These are phyloP conservation scores for Cerastis leucographa DNA, from an alignment of 2,888 invertebrate genomes.

Conservation along the genomic window DNA sequence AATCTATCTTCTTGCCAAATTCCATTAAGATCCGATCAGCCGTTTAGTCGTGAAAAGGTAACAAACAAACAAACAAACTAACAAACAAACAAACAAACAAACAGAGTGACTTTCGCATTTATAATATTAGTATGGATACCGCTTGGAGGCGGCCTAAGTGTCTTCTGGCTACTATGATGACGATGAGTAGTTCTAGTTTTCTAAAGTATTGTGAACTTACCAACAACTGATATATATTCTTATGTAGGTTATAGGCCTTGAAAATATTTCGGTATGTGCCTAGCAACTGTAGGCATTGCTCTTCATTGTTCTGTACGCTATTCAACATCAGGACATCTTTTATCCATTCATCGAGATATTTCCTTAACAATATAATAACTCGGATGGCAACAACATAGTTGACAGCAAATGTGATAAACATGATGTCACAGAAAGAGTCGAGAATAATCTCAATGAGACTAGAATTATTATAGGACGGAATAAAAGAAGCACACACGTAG, in stretches of 20 bases:
- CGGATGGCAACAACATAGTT: conserved; percentile 25
- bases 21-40: too few species aligned
- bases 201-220: conserved; percentile 25
- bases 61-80: too few species aligned
- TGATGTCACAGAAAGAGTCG: neutral
- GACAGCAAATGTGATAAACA: conserved; percentile 4
- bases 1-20: too few species aligned
- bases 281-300: conserved; percentile 18
- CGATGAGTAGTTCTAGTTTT: neutral
- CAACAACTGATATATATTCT: conserved; percentile 21
- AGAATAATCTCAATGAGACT: neutral
- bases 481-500: neutral
- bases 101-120: too few species aligned
- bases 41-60: too few species aligned
- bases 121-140: too few species aligned
- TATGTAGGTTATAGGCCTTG: conserved; percentile 21
- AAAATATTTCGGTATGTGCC: conserved; percentile 30
- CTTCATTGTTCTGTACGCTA: neutral
- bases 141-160: too few species aligned
- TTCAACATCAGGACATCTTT: neutral
- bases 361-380: conserved; percentile 28
- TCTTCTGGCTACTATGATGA: neutral
- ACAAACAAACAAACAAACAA: too few species aligned
- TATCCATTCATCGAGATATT: conserved; percentile 23
- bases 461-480: neutral